Evolutionary conservation across 2,797 vertebrate genomes (phyloP).

Genomic region (Girardinus metallicus): DNA sequence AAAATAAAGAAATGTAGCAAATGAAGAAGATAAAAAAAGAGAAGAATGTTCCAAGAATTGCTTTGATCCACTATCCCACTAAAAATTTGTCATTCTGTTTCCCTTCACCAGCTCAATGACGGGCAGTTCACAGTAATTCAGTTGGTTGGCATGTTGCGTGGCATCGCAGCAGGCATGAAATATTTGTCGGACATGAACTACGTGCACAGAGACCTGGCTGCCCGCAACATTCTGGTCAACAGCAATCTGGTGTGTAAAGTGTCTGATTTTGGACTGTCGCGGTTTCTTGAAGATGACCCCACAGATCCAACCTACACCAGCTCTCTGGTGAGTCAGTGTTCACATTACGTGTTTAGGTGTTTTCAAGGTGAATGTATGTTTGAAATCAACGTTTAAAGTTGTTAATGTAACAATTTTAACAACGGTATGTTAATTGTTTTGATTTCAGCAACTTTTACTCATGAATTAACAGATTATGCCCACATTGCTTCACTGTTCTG

Average conservation of each 20-base stretch:
- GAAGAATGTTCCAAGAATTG: neutral
- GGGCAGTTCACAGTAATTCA: conserved; percentile 99
- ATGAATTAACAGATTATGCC: neutral
- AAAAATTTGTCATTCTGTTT: conserved; percentile 37
- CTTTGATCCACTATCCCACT: conserved; percentile 36
- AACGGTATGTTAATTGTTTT: conserved; percentile 27
- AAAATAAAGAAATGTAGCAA: conserved; percentile 13
- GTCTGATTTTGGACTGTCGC: conserved; percentile 96
- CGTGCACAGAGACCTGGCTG: conserved; percentile 95
- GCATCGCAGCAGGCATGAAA: conserved; percentile 97
- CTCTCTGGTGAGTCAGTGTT: conserved; percentile 87
- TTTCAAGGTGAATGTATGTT: conserved; percentile 17
- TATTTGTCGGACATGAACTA: conserved; percentile 99
- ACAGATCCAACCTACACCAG: conserved; percentile 97
- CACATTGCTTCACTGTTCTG: conserved; percentile 11
- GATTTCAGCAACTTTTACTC: conserved; percentile 9
- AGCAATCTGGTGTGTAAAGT: conserved; percentile 99
- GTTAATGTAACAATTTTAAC: conserved; percentile 31
- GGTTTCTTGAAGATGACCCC: conserved; percentile 95
- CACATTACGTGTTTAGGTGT: neutral
- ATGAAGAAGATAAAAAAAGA: conserved; percentile 13
- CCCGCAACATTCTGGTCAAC: conserved; percentile 98
- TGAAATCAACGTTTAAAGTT: conserved; percentile 42
- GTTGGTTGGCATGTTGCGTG: conserved; percentile 95
- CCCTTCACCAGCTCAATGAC: conserved; percentile 87